phyloP scores from a whole-genome alignment of 2,113 vertebrate species.

The Drymodes brunneopygia region DNA sequence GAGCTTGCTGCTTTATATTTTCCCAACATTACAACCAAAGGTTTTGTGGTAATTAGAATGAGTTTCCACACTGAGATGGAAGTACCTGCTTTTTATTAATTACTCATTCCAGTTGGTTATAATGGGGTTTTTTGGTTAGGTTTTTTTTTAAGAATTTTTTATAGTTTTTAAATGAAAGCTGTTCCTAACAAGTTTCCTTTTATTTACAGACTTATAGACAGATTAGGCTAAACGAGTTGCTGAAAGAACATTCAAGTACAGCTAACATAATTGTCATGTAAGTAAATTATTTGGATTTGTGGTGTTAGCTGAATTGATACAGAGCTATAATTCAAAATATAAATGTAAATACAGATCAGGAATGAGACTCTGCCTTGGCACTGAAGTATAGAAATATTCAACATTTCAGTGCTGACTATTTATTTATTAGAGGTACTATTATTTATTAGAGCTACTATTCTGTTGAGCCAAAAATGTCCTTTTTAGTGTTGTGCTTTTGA shows the following conservation, averaged over 20 bases:
- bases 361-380: background rate
- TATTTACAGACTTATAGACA: constrained; percentile 87
- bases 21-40: background rate
- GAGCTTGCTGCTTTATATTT: background rate
- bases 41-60: background rate
- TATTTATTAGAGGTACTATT: background rate
- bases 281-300: constrained; percentile 58
- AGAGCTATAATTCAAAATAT: background rate
- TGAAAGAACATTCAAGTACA: constrained; percentile 90
- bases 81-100: background rate
- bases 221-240: constrained; percentile 93
- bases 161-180: background rate
- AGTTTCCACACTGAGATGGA: background rate
- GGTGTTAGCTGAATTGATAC: background rate
- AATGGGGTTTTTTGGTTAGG: background rate
- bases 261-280: constrained; percentile 98
- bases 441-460: background rate
- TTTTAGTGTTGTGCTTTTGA: background rate
- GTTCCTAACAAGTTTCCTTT: background rate
- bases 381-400: background rate
- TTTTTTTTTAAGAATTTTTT: background rate
- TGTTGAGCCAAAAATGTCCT: background rate
- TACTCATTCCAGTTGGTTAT: background rate
- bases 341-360: background rate
- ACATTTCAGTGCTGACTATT: background rate